phyloP scores from a whole-genome alignment of 2,113 vertebrate species.

The Dryoscopus gambensis region DNA sequence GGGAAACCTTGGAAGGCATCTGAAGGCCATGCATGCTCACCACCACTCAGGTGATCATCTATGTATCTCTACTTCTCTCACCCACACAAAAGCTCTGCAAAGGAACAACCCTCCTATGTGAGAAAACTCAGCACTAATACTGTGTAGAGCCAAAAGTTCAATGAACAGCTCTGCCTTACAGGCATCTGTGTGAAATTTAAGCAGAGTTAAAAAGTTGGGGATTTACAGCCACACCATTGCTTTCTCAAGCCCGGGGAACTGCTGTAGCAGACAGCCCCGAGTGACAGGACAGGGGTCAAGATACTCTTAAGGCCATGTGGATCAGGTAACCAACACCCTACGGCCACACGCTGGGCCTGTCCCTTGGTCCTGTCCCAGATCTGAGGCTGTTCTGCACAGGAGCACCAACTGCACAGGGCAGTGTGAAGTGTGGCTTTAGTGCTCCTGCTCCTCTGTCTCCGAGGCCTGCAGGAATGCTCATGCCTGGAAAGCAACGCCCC shows the following conservation, averaged over 20 bases:
- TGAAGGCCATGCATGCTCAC: not conserved
- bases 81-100: not conserved
- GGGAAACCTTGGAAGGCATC: not conserved
- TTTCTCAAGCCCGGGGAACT: not conserved
- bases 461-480: not conserved
- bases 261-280: not conserved
- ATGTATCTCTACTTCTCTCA: not conserved
- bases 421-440: not conserved
- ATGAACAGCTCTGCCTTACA: not conserved
- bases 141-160: not conserved
- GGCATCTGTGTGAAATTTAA: not conserved
- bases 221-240: not conserved
- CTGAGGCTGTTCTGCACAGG: not conserved
- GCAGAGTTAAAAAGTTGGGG: not conserved
- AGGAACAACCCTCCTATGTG: not conserved
- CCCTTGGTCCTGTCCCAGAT: not conserved
- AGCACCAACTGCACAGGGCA: not conserved
- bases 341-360: not conserved
- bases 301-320: not conserved
- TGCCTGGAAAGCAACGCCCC: fast-evolving
- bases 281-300: not conserved
- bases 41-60: not conserved
- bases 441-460: not conserved
- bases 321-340: not conserved
- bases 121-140: not conserved